phyloP scores from a whole-genome alignment of 2,113 vertebrate species.

The Eubucco bourcierii region DNA sequence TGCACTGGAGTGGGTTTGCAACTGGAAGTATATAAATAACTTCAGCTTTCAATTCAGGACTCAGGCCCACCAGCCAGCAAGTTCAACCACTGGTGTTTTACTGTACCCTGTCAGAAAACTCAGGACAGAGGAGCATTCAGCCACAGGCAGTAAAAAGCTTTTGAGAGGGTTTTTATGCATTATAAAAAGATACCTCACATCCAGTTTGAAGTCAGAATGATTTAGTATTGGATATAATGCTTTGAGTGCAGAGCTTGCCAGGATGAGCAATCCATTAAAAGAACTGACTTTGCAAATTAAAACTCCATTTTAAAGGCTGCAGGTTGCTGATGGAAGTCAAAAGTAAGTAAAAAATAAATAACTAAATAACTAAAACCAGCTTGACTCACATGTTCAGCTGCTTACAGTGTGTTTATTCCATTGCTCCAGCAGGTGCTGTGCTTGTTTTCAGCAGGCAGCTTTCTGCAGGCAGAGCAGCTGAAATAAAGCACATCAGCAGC shows the following conservation, averaged over 20 bases:
- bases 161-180: slow-evolving; percentile 17
- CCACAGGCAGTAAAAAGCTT: neutral
- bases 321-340: slow-evolving; percentile 28
- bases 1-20: neutral
- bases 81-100: neutral
- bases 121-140: neutral
- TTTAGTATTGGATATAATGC: slow-evolving; percentile 4
- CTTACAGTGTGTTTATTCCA: neutral
- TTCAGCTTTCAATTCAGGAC: neutral
- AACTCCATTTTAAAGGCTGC: slow-evolving; percentile 16
- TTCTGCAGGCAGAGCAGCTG: slow-evolving; percentile 49
- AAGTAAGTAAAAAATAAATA: slow-evolving; percentile 14
- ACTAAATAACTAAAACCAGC: no score
- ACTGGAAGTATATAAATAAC: neutral
- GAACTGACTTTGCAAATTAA: slow-evolving; percentile 4
- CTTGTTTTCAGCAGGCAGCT: neutral
- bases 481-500: neutral
- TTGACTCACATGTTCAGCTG: neutral
- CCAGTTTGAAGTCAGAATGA: neutral
- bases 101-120: neutral
- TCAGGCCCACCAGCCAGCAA: neutral
- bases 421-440: slow-evolving; percentile 3
- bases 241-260: neutral
- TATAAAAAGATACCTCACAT: slow-evolving; percentile 1
- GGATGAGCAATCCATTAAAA: slow-evolving; percentile 3